Evolutionary conservation across 2,113 vertebrate species (phyloP), one percentile per base, ranked within the genome.

Genomic region (Kryptolebias marmoratus): DNA sequence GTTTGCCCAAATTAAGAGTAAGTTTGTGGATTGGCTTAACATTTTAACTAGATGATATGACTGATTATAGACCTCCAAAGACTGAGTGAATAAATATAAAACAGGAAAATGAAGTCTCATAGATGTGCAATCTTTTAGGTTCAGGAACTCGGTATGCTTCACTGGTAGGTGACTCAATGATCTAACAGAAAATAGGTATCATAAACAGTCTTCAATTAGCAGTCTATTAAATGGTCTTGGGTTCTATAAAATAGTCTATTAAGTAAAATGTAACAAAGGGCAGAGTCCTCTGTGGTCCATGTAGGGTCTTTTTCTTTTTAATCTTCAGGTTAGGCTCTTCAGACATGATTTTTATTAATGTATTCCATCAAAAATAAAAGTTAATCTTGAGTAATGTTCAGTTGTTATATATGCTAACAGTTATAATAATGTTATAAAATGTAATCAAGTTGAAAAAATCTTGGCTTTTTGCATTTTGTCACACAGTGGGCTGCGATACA

Each of bases 401-500:
- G 57, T 31, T 53, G 31, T 59, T 45, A 45, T 16, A 31, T 57
- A 27, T 22, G 27, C 55, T 47, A 45, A 57, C 22, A 22, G 22
- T 22, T 22, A 22, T 22, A 22, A 22, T 15, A 55, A 5, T 5
- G 9, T 45, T 42, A 60, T 36, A 27, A 52, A 60, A 50, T 47
- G 39, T 22, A 32, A 48, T 49, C 13, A 49, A 32, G 16, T 28
- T 49, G 10, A 65, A 62, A 75, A 47, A 47, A 22, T 11, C 27
- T 16, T 31, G 16, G 7, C 42, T 32, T 75, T 79, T 73, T 48
- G 13, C 63, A 13, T 68, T 65, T 76, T 65, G 81, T 57, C 78
- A 79, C 59, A 73, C 66, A 39, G 45, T 60, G 36, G 36, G 66
- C 63, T 72, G 15, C 57, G 80, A 66, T 64, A 27, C 66, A 72